Percentiles rank a stretch among this genome's conserved stretches.
Evolutionary conservation across 2,888 invertebrate species (phyloP).

Genomic region (Orthosia gothica): DNA sequence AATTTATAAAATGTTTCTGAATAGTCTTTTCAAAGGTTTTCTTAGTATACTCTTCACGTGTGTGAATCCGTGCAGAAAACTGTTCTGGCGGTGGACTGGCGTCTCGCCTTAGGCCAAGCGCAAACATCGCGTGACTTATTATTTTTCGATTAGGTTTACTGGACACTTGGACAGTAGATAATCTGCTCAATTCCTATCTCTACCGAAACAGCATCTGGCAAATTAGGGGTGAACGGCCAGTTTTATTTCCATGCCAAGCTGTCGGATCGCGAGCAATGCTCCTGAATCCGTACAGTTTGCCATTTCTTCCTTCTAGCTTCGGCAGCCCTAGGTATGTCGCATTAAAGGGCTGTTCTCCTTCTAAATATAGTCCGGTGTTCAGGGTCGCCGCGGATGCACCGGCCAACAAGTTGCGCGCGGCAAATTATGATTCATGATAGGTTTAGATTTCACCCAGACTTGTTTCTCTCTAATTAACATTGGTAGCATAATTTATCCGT

Average conservation of each 20-base stretch:
- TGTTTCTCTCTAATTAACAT: slow-evolving; percentile 70
- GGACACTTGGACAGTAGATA: slow-evolving; percentile 76
- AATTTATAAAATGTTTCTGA: slow-evolving; percentile 61
- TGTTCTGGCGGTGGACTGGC: slow-evolving; percentile 43
- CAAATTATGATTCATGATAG: slow-evolving; percentile 88
- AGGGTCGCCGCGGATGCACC: slow-evolving; percentile 83
- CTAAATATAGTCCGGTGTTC: slow-evolving; percentile 86
- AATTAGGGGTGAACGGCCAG: slow-evolving; percentile 48
- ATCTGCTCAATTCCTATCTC: slow-evolving; percentile 28
- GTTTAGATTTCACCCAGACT: slow-evolving; percentile 77
- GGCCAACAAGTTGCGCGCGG: slow-evolving; percentile 84
- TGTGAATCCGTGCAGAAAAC: slow-evolving; percentile 58
- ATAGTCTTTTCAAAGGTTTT: slow-evolving; percentile 51
- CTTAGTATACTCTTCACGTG: slow-evolving; percentile 62
- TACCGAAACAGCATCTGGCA: slow-evolving; percentile 46
- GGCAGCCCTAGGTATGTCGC: slow-evolving; percentile 60
- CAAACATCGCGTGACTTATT: slow-evolving; percentile 83
- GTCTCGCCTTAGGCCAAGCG: slow-evolving; percentile 69
- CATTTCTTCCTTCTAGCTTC: slow-evolving; percentile 40
- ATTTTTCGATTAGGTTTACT: slow-evolving; percentile 74
- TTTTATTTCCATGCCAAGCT: slow-evolving; percentile 20
- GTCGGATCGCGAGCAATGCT: not conserved
- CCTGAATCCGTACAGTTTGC: slow-evolving; percentile 13
- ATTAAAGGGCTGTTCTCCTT: slow-evolving; percentile 74
- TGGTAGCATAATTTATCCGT: slow-evolving; percentile 58